A percentile compares a stretch with the other conserved stretches of the same genome.
Conservation (phyloP, 2,888 invertebrate species). For the Conchocele bisecta region DNA sequence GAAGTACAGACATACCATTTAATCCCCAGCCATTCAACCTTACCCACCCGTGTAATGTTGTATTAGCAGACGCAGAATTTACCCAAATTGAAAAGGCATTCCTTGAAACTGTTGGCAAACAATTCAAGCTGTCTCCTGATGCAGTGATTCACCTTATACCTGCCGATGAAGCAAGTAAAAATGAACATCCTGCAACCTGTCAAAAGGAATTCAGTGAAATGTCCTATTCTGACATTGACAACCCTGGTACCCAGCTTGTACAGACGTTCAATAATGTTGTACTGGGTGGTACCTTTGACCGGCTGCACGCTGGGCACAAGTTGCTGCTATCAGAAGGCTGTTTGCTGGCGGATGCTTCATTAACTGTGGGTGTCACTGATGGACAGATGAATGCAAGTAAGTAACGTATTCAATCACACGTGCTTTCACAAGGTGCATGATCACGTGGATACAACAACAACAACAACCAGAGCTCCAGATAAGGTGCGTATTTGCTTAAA, state of each 20-base stretch:
- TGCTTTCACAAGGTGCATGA: no score
- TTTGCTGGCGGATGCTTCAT: constrained; percentile 88
- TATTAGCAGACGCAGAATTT: constrained; percentile 49
- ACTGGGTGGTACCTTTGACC: constrained; percentile 98
- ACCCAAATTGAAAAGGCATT: constrained; percentile 19
- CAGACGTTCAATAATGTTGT: constrained; percentile 90
- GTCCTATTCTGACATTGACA: no score
- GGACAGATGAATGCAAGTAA: constrained; percentile 92
- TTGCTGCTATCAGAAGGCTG: constrained; percentile 94
- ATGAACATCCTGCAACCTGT: neutral
- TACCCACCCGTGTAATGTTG: constrained; percentile 48
- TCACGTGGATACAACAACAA: no score
- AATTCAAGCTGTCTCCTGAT: constrained; percentile 16
- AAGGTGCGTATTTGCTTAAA: no score
- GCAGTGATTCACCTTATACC: constrained; percentile 5
- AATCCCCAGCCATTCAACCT: constrained; percentile 39
- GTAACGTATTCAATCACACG: no score
- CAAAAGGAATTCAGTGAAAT: no score
- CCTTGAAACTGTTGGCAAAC: neutral
- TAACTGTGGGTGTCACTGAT: constrained; percentile 97
- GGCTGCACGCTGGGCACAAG: constrained; percentile 97
- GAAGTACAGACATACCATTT: constrained; percentile 43
- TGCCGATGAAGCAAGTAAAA: neutral
- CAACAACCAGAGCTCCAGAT: no score
- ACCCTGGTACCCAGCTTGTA: no score